Evolutionary conservation across 2,888 invertebrate genomes (phyloP).

Genomic region (Cosmia trapezina): DNA sequence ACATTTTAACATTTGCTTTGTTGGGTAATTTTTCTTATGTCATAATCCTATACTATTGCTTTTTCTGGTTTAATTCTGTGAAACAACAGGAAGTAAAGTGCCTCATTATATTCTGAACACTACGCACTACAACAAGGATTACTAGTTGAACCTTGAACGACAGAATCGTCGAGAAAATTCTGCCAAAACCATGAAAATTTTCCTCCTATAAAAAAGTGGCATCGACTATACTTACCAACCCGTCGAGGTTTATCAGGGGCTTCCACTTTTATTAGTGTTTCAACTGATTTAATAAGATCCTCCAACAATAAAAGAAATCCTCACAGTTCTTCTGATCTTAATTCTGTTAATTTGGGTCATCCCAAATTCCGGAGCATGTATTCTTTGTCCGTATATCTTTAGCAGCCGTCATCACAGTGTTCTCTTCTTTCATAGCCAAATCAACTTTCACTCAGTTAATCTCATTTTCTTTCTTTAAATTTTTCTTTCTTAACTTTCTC

Average conservation of each 20-base stretch:
- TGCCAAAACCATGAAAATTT: background rate
- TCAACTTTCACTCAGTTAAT: background rate
- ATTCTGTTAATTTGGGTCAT: no score
- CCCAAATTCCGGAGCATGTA: background rate
- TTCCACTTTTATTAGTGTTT: background rate
- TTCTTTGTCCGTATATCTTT: background rate
- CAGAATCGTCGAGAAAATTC: slow-evolving; percentile 24
- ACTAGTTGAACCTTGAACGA: slow-evolving; percentile 33
- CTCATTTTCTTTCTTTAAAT: no score
- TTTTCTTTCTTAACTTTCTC: background rate
- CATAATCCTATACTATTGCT: background rate
- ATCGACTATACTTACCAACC: no score
- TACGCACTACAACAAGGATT: slow-evolving; percentile 22
- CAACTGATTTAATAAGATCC: background rate
- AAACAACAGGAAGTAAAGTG: slow-evolving; percentile 23
- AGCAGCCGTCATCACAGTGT: background rate
- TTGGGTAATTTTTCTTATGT: background rate
- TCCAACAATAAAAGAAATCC: background rate
- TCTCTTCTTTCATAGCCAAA: background rate
- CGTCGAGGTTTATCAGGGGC: background rate
- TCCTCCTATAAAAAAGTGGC: slow-evolving; percentile 4
- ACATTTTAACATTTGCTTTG: background rate
- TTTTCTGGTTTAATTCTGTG: background rate
- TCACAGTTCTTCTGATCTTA: background rate
- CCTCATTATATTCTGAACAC: slow-evolving; percentile 6